Percentiles rank a stretch among this genome's conserved stretches.
Evolutionary conservation across 2,113 vertebrate species (phyloP).

Genomic region (Phyllopteryx taeniolatus): DNA sequence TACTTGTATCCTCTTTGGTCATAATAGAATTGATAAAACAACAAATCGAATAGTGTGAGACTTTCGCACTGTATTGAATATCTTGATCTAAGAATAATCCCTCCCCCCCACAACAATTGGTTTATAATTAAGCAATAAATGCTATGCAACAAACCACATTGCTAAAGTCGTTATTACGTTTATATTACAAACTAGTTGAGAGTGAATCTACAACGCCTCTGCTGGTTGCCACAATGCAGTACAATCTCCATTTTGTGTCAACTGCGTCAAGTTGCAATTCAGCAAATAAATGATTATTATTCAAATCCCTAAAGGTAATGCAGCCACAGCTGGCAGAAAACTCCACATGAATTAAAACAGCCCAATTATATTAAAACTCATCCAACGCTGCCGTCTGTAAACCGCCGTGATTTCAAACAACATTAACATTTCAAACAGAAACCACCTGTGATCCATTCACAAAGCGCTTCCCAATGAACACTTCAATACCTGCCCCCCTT

Average conservation of each 20-base stretch:
- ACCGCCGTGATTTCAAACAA: constrained; percentile 16
- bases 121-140: not conserved
- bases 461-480: constrained; percentile 15
- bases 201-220: not conserved
- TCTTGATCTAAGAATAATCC: not conserved
- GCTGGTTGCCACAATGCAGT: not conserved
- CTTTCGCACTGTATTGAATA: too few relatives aligned
- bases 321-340: not conserved
- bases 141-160: not conserved
- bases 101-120: not conserved
- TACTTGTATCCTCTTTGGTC: not conserved
- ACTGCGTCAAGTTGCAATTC: not conserved
- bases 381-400: not conserved
- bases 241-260: too few relatives aligned
- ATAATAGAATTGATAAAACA: too few relatives aligned
- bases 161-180: not conserved
- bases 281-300: not conserved
- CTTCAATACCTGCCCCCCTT: constrained; percentile 27
- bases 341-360: not conserved
- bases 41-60: too few relatives aligned
- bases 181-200: not conserved
- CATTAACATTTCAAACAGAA: constrained; percentile 35
- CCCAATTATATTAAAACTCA: not conserved
- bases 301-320: not conserved
- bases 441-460: constrained; percentile 36